Conservation (phyloP, 2,888 invertebrate species). For the Conus canariensis region DNA sequence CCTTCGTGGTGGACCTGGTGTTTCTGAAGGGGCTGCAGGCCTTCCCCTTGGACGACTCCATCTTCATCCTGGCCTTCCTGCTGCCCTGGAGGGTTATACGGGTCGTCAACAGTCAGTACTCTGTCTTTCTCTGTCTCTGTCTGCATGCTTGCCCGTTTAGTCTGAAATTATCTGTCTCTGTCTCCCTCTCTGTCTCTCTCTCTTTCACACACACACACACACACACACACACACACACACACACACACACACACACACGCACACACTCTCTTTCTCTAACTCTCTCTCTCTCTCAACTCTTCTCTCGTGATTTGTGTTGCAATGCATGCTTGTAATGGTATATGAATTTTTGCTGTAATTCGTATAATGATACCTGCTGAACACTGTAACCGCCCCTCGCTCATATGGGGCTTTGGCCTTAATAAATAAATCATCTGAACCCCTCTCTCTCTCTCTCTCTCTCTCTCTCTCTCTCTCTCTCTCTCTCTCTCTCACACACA, state of each 20-base stretch:
- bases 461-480: background rate
- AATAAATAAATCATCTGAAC: background rate
- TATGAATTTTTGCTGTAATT: too few species aligned
- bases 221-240: too few species aligned
- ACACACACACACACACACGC: too few species aligned
- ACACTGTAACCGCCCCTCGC: background rate
- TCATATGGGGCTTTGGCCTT: background rate
- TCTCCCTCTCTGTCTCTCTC: background rate
- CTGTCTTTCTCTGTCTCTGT: background rate
- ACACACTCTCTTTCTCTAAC: background rate
- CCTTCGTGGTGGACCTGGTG: constrained; percentile 66
- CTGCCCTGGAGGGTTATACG: constrained; percentile 68
- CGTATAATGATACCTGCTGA: too few species aligned
- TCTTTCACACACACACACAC: background rate
- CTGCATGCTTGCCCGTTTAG: background rate
- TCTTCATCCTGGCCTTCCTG: constrained; percentile 64
- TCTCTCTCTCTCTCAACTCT: too few species aligned
- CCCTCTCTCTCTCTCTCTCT: background rate
- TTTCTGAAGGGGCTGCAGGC: constrained; percentile 64
- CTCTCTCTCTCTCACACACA: background rate
- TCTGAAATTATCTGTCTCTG: background rate
- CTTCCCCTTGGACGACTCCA: constrained; percentile 63
- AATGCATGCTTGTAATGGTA: too few species aligned
- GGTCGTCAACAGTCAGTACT: constrained; percentile 66
- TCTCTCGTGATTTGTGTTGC: too few species aligned